phyloP scores from a whole-genome alignment of 2,888 invertebrate genomes.

The Slavum lentiscoides region DNA sequence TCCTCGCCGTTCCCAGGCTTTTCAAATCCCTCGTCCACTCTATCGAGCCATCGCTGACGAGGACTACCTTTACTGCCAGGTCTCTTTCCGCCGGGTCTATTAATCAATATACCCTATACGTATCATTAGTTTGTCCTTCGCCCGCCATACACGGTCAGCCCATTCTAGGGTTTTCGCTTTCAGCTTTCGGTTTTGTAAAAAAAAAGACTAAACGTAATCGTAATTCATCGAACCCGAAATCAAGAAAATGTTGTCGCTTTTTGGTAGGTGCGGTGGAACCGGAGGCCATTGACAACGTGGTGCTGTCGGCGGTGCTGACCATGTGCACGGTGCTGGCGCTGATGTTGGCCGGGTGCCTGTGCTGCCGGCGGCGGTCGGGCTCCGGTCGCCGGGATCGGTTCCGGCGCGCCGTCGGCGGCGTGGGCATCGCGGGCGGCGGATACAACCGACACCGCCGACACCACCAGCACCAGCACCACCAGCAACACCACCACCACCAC shows the following conservation, averaged over 20 bases:
- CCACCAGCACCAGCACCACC: conserved; percentile 60
- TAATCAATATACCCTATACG: too few species aligned
- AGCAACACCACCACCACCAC: conserved; percentile 62
- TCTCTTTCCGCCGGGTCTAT: too few species aligned
- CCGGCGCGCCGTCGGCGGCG: conserved; percentile 32
- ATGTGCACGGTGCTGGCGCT: conserved; percentile 44
- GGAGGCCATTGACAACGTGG: conserved; percentile 44
- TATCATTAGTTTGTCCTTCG: too few species aligned
- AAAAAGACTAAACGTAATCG: too few species aligned
- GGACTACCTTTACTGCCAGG: too few species aligned
- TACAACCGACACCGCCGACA: conserved; percentile 67
- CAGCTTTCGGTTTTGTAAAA: too few species aligned
- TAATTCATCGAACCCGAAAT: too few species aligned
- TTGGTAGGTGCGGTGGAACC: conserved; percentile 32
- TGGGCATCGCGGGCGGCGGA: conserved; percentile 58
- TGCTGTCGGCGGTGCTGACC: conserved; percentile 37
- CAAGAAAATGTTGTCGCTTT: neutral
- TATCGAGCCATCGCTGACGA: too few species aligned
- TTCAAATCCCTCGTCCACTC: too few species aligned
- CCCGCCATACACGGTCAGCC: too few species aligned
- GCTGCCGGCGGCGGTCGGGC: conserved; percentile 45
- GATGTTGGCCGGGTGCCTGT: conserved; percentile 32
- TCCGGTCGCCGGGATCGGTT: conserved; percentile 40
- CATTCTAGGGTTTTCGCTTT: too few species aligned
- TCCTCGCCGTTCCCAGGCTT: too few species aligned